Base-by-base conservation (phyloP, 2,888 invertebrate genomes). In the Dynastes tityus region DNA sequence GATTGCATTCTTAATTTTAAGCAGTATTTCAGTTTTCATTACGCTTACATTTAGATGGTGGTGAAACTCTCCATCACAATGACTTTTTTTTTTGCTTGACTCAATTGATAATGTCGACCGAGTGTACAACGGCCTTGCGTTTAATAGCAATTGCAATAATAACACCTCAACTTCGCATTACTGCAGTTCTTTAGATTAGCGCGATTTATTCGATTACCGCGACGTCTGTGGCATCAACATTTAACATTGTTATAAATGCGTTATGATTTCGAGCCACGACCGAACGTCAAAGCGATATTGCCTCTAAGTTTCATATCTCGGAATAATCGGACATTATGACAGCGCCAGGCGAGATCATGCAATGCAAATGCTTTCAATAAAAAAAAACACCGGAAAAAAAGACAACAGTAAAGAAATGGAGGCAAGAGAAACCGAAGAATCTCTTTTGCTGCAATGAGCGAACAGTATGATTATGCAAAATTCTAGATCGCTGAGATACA, bases 281-380 rank as follows among this genome's bases (percentile, higher is more conserved):
- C 63, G 32, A 13, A 63, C 63, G 63, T 63, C 63, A 29, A 63
- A 63, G 63, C 63, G 63, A 63, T 63, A 63, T 63, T 45, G 2
- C 45, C 45, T 45, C 45, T 45, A 45, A 45, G 45, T 11, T 45
- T 45, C 11, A 45, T 45, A 11, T 45, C 63, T 63, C 13, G 27
- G n/a, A 22, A 63, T 32, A 63, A 63, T 63, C 63, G 63, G 63
- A 63, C 63, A 63, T 63, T 63, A 63, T 63, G 63, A 63, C 63
- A 63, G 63, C 32, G 27, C 13, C 55, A 32, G 63, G 32, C 11
- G 9, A 29, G 63, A 63, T 63, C 63, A 32, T 5, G 63, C 27
- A 63, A 63, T 27, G 63, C 27, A 63, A 63, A 63, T 63, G 32
- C 2, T 63, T 63, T 32, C 9, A 9, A 1, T 32, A 29, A 22